Conservation (phyloP, 2,797 vertebrate genomes). For the Rhabdophis nuchalis region DNA sequence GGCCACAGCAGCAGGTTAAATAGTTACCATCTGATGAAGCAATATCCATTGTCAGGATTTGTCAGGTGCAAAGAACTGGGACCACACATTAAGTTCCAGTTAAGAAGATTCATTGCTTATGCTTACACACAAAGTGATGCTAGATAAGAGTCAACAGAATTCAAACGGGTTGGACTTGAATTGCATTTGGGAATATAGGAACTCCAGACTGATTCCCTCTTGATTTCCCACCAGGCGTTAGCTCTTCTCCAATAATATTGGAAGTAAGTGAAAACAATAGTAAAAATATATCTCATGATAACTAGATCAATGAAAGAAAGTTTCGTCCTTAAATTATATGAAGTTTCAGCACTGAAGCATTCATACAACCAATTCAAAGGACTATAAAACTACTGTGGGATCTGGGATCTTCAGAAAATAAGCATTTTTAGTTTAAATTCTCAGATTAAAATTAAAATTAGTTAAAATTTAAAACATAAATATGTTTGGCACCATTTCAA, state of each 20-base stretch:
- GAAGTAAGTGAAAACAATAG: not conserved
- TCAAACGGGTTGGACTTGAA: not conserved
- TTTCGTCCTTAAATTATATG: not conserved
- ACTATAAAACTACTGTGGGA: not conserved
- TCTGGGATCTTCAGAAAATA: not conserved
- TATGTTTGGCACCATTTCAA: not conserved
- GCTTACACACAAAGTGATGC: not conserved
- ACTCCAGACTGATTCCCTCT: not conserved
- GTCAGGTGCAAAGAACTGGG: not conserved
- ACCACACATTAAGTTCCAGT: not conserved
- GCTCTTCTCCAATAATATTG: not conserved
- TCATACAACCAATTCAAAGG: not conserved
- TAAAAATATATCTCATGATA: not conserved
- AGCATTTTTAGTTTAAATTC: not conserved
- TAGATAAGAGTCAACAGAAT: not conserved
- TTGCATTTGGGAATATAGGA: not conserved
- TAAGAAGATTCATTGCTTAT: not conserved
- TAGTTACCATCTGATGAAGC: not conserved
- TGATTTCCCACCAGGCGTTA: not conserved
- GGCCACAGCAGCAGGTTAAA: too few relatives aligned
- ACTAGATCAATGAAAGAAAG: not conserved
- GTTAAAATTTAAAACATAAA: not conserved
- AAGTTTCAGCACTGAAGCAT: not conserved
- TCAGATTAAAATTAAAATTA: too few relatives aligned
- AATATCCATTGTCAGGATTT: not conserved